A percentile compares a stretch with the other conserved stretches of the same genome.
Evolutionary conservation across 2,113 vertebrate genomes (phyloP).

Genomic region (Sciurus niger): DNA sequence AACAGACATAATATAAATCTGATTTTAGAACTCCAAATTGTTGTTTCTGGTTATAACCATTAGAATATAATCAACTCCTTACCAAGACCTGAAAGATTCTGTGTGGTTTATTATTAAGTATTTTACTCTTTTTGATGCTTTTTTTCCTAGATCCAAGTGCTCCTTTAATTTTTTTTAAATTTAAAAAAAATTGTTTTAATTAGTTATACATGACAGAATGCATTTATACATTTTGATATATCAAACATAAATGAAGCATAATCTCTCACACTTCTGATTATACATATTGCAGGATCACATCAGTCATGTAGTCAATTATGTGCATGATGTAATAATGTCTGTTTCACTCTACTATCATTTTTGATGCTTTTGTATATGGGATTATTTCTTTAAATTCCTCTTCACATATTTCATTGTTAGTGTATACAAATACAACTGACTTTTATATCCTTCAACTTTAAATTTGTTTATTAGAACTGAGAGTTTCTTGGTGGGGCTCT

Average conservation of each 20-base stretch:
- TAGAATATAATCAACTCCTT: neutral
- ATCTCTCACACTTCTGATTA: too few relatives aligned
- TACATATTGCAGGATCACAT: too few relatives aligned
- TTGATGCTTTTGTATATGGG: neutral
- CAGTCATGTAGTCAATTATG: too few relatives aligned
- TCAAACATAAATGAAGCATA: too few relatives aligned
- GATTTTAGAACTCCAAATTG: conserved; percentile 13
- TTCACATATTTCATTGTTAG: neutral
- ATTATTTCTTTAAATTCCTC: neutral
- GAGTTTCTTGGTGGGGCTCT: neutral
- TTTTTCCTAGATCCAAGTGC: neutral
- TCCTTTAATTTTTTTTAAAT: too few relatives aligned
- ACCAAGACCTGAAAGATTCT: neutral
- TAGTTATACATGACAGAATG: too few relatives aligned
- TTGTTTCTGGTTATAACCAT: neutral
- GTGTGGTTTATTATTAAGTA: neutral
- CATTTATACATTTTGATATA: too few relatives aligned
- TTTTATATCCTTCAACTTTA: neutral
- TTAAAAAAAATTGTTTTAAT: too few relatives aligned
- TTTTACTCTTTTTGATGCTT: neutral
- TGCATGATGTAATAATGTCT: too few relatives aligned
- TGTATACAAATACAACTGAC: neutral
- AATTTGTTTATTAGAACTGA: neutral
- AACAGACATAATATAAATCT: neutral
- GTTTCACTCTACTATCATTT: neutral